Evolutionary conservation across 2,888 invertebrate species (phyloP).

Genomic region (Lasioglossum morio): DNA sequence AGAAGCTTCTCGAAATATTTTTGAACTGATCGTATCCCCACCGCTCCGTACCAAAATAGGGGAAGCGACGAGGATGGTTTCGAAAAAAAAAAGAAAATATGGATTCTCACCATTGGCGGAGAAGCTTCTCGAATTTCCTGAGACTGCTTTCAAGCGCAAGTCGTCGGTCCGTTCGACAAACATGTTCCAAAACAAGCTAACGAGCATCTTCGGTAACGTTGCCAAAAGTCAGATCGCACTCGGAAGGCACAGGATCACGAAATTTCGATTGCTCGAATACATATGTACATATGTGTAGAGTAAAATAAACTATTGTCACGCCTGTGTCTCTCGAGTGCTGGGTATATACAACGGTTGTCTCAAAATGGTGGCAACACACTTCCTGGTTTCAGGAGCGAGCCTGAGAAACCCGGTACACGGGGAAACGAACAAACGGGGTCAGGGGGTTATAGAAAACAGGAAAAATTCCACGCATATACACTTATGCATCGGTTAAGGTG

Average conservation of each 20-base stretch:
- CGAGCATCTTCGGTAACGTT: neutral
- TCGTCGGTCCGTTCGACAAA: neutral
- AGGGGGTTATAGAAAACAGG: neutral
- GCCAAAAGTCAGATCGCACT: neutral
- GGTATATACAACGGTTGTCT: neutral
- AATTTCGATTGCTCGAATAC: neutral
- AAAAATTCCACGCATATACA: constrained; percentile 53
- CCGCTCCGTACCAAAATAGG: neutral
- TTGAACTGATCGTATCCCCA: neutral
- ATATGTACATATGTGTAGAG: neutral
- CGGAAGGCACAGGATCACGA: neutral
- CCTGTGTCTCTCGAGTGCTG: neutral
- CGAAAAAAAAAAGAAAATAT: too few relatives aligned
- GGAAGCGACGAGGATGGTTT: neutral
- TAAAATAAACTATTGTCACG: neutral
- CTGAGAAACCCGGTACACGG: neutral
- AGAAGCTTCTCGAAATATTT: constrained; percentile 23
- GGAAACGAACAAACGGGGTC: neutral
- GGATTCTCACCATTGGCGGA: neutral
- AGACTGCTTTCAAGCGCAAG: neutral
- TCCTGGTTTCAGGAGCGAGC: neutral
- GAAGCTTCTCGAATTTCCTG: constrained; percentile 1
- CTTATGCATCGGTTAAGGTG: constrained; percentile 48
- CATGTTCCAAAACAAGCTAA: constrained; percentile 6
- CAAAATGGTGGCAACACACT: neutral